These are phyloP conservation scores for Luperina testacea DNA, from an alignment of 2,888 invertebrate species.

Conservation along the genomic window DNA sequence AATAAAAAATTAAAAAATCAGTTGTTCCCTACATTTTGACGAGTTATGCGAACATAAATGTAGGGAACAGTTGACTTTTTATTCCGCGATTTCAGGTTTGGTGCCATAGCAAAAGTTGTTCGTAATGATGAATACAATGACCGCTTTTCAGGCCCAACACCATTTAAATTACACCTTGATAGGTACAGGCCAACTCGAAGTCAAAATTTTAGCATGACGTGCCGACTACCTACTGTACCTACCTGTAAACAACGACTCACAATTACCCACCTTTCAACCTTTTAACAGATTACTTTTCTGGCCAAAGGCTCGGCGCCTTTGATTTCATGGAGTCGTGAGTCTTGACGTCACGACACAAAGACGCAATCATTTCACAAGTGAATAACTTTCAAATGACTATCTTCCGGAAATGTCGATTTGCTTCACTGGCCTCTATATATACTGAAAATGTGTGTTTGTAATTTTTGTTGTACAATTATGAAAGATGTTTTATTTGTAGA, in stretches of 20 bases:
- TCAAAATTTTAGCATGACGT: not conserved
- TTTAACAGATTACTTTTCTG: constrained; percentile 27
- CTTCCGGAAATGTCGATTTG: constrained; percentile 70
- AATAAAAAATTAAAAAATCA: too few relatives aligned
- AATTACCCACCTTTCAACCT: constrained; percentile 27
- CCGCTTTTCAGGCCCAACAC: too few relatives aligned
- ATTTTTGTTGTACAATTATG: not conserved
- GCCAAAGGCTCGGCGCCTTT: constrained; percentile 28
- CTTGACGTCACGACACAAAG: constrained; percentile 58
- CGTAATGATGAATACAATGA: too few relatives aligned
- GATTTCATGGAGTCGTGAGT: constrained; percentile 43
- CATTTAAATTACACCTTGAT: too few relatives aligned
- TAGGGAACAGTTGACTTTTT: too few relatives aligned
- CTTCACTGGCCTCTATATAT: constrained; percentile 51
- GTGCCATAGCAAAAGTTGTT: too few relatives aligned
- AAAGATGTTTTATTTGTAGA: not conserved
- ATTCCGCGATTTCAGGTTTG: too few relatives aligned
- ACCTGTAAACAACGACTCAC: not conserved
- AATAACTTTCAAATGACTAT: constrained; percentile 75
- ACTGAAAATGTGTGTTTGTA: constrained; percentile 5
- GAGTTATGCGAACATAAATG: too few relatives aligned
- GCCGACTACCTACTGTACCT: not conserved
- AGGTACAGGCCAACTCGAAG: not conserved
- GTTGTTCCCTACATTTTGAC: too few relatives aligned
- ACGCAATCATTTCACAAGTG: constrained; percentile 75